Evolutionary conservation across 2,888 invertebrate species (phyloP).

Genomic region (Glyphotaelius pellucidus): DNA sequence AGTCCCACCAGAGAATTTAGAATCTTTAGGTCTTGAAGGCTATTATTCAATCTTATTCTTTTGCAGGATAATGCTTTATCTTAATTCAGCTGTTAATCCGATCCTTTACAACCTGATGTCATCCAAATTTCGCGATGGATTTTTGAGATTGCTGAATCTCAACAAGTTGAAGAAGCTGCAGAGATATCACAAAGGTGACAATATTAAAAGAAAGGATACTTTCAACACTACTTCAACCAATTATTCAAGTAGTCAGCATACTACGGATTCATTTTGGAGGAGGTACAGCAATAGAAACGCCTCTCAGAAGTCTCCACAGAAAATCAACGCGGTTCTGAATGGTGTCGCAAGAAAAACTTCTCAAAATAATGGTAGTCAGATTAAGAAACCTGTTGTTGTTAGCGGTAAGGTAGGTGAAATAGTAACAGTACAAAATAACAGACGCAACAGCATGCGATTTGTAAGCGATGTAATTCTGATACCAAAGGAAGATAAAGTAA

Average conservation of each 20-base stretch:
- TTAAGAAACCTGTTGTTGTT: conserved; percentile 37
- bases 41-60: conserved; percentile 91
- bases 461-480: conserved; percentile 63
- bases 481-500: conserved; percentile 59
- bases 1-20: conserved; percentile 83
- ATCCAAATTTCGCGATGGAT: conserved; percentile 91
- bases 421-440: conserved; percentile 74
- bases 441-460: conserved; percentile 75
- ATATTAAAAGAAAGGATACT: conserved; percentile 82
- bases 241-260: conserved; percentile 78
- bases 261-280: conserved; percentile 81
- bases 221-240: conserved; percentile 81
- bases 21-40: conserved; percentile 85
- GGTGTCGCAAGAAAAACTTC: conserved; percentile 54
- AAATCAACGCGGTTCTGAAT: conserved; percentile 42
- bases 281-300: conserved; percentile 79
- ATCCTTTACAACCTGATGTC: conserved; percentile 95
- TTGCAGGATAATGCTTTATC: conserved; percentile 91
- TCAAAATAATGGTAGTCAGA: conserved; percentile 40
- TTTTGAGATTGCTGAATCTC: conserved; percentile 79
- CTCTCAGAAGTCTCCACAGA: conserved; percentile 65
- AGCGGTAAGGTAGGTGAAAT: conserved; percentile 72
- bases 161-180: conserved; percentile 71
- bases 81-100: conserved; percentile 94
- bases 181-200: conserved; percentile 71